These are phyloP conservation scores for Hesperophylax magnus DNA, from an alignment of 1,140 invertebrate genomes.

Conservation along the genomic window DNA sequence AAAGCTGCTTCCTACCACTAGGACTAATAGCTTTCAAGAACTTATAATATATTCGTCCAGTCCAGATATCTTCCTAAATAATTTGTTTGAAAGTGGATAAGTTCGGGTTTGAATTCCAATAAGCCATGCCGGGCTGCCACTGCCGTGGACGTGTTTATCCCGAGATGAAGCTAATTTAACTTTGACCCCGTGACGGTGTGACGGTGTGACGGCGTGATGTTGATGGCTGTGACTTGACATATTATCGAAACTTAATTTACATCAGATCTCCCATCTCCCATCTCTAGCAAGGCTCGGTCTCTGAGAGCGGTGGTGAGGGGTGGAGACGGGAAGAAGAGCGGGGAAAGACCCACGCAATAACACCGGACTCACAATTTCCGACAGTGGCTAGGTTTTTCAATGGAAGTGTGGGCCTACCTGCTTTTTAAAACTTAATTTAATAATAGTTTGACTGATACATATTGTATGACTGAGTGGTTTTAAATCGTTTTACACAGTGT, in stretches of 20 bases:
- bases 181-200: conserved; percentile 15
- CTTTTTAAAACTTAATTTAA: background rate
- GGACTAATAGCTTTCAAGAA: too few species aligned
- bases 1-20: too few species aligned
- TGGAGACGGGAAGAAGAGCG: background rate
- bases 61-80: too few species aligned
- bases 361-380: conserved; percentile 19
- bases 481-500: too few species aligned
- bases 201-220: conserved; percentile 3
- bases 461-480: too few species aligned
- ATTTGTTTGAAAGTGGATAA: too few species aligned
- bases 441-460: too few species aligned
- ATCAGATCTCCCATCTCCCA: conserved; percentile 28
- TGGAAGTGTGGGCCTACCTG: background rate
- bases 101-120: too few species aligned
- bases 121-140: conserved; percentile 2
- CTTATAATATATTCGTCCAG: too few species aligned
- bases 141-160: conserved; percentile 17
- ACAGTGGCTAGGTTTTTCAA: background rate
- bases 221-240: conserved; percentile 42
- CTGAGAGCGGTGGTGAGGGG: too few species aligned
- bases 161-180: conserved; percentile 34
- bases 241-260: conserved; percentile 48
- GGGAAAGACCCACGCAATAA: conserved; percentile 27
- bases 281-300: background rate